Conservation (phyloP, 2,797 vertebrate species). For the Diceros bicornis region DNA sequence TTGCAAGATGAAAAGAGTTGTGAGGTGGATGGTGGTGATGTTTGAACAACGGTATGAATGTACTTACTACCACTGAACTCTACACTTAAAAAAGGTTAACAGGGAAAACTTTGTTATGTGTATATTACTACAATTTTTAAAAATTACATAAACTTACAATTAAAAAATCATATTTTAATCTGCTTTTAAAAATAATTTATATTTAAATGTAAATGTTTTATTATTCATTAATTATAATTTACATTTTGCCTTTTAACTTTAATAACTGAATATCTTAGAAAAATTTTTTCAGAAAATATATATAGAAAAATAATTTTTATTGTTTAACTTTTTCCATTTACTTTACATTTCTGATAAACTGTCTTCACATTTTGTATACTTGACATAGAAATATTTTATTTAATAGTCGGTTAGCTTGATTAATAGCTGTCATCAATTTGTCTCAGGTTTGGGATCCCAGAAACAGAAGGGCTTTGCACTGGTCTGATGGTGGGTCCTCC, state of each 20-base stretch:
- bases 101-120: neutral
- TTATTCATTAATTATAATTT: neutral
- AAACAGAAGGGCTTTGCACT: neutral
- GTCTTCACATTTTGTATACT: neutral
- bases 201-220: neutral
- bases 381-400: neutral
- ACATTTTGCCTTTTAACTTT: neutral
- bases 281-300: neutral
- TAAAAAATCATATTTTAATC: neutral
- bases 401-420: neutral
- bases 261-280: neutral
- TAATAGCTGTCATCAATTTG: neutral
- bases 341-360: constrained; percentile 19
- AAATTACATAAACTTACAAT: neutral
- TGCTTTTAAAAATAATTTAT: neutral
- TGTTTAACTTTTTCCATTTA: neutral
- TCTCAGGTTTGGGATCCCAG: neutral
- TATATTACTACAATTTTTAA: neutral
- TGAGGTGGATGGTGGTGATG: neutral
- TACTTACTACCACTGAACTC: neutral
- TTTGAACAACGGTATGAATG: neutral
- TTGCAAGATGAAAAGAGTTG: neutral
- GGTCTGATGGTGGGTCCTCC: no score
- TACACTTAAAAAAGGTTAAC: neutral
- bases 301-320: neutral